phyloP scores from a whole-genome alignment of 2,797 vertebrate genomes.

The Poecilia gillii region DNA sequence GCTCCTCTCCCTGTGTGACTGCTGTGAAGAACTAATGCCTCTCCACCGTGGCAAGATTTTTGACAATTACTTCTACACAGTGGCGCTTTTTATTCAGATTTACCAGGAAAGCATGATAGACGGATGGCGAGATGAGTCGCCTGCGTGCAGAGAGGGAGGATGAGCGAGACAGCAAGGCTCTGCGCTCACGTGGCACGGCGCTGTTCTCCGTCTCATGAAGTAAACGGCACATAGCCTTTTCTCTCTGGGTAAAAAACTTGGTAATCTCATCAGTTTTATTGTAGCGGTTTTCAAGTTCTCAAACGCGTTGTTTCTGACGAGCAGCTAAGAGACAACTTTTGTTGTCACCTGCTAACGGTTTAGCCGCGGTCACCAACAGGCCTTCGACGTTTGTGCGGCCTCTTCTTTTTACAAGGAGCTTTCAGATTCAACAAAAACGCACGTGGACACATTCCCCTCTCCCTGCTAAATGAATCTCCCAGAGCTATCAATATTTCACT shows the following conservation, averaged over 20 bases:
- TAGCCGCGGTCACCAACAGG: constrained; percentile 3
- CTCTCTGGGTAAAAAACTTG: constrained; percentile 31
- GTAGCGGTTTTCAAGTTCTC: constrained; percentile 1
- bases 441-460: constrained; percentile 12
- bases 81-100: constrained; percentile 8
- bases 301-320: background rate
- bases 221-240: constrained; percentile 48
- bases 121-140: background rate
- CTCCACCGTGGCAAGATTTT: constrained; percentile 21
- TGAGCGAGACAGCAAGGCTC: constrained; percentile 15
- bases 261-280: constrained; percentile 25
- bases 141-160: constrained; percentile 16
- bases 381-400: constrained; percentile 3
- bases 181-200: constrained; percentile 46
- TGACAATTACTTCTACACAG: constrained; percentile 31
- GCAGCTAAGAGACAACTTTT: background rate
- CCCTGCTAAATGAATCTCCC: constrained; percentile 21
- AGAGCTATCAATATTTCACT: constrained; percentile 73
- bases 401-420: constrained; percentile 19
- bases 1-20: constrained; percentile 2
- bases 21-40: constrained; percentile 6
- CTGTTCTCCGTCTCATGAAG: constrained; percentile 40
- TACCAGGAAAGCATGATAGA: background rate
- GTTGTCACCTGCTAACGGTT: background rate
- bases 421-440: constrained; percentile 17